Evolutionary conservation across 2,797 vertebrate genomes (phyloP).

Genomic region (Dermochelys coriacea): DNA sequence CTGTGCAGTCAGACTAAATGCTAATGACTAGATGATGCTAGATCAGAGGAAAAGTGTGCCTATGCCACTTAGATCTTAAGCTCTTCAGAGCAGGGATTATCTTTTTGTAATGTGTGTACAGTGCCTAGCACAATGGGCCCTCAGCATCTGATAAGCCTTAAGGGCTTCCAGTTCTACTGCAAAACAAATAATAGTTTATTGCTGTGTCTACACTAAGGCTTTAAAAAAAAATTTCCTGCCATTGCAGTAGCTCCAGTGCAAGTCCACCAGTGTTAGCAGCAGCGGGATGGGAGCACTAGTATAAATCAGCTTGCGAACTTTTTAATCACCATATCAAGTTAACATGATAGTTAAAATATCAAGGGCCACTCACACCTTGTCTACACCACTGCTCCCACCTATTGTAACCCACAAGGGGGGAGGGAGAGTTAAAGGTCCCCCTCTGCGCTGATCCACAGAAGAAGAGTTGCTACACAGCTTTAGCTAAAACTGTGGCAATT

Average conservation of each 20-base stretch:
- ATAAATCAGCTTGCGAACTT: not conserved
- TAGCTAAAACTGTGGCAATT: not conserved
- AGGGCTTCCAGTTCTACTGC: not conserved
- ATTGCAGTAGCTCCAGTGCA: not conserved
- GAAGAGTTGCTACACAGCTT: not conserved
- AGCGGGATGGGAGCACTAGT: fast-evolving
- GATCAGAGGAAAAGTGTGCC: not conserved
- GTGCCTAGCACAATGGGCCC: not conserved
- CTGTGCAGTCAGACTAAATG: not conserved
- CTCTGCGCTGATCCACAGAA: not conserved
- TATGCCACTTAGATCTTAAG: not conserved
- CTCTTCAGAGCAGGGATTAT: not conserved
- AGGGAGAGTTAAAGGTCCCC: not conserved
- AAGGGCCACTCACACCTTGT: not conserved
- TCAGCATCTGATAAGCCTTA: not conserved
- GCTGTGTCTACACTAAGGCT: not conserved
- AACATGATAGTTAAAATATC: not conserved
- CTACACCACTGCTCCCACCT: not conserved
- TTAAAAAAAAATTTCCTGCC: not conserved
- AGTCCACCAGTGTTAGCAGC: not conserved
- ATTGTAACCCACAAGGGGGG: not conserved
- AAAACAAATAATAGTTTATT: not conserved
- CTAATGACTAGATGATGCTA: not conserved
- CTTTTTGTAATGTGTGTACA: not conserved
- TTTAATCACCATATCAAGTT: not conserved